phyloP scores from a whole-genome alignment of 2,888 invertebrate genomes.

The Drosophila pseudotakahashii region DNA sequence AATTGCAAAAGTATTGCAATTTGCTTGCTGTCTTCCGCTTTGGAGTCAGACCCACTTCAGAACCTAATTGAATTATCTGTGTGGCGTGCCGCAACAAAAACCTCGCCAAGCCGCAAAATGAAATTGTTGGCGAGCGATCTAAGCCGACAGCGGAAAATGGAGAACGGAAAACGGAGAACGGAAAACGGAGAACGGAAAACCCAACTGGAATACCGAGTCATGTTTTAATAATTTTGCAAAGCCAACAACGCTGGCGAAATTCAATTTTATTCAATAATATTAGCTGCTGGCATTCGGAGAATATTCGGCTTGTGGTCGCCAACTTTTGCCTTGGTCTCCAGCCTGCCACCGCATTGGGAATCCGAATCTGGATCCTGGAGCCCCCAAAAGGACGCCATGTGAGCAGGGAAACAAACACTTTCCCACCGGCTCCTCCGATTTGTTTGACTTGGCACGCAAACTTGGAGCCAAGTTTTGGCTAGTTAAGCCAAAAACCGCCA shows the following conservation, averaged over 20 bases:
- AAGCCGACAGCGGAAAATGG: neutral
- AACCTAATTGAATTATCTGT: constrained; percentile 71
- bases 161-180: constrained; percentile 12
- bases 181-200: constrained; percentile 12
- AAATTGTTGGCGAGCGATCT: constrained; percentile 55
- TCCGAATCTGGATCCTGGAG: constrained; percentile 27
- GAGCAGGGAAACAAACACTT: constrained; percentile 18
- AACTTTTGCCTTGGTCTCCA: constrained; percentile 55
- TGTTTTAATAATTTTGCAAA: constrained; percentile 70
- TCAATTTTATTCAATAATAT: constrained; percentile 77
- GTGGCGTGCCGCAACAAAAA: constrained; percentile 44
- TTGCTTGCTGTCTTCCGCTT: constrained; percentile 52
- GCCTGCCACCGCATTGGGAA: constrained; percentile 49
- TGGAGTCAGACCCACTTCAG: constrained; percentile 39
- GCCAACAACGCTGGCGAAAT: constrained; percentile 56
- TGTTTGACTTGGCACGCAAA: constrained; percentile 78
- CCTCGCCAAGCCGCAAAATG: constrained; percentile 55
- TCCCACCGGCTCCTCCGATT: constrained; percentile 26
- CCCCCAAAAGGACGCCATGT: constrained; percentile 25
- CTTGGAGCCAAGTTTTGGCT: constrained; percentile 68
- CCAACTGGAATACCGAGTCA: constrained; percentile 26
- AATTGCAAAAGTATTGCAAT: constrained; percentile 72
- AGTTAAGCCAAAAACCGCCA: constrained; percentile 71
- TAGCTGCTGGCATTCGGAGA: constrained; percentile 50
- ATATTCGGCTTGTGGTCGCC: constrained; percentile 57